A percentile compares a stretch with the other conserved stretches of the same genome.
Evolutionary conservation across 2,113 vertebrate species (phyloP).

Genomic region (Pyrgilauda ruficollis): DNA sequence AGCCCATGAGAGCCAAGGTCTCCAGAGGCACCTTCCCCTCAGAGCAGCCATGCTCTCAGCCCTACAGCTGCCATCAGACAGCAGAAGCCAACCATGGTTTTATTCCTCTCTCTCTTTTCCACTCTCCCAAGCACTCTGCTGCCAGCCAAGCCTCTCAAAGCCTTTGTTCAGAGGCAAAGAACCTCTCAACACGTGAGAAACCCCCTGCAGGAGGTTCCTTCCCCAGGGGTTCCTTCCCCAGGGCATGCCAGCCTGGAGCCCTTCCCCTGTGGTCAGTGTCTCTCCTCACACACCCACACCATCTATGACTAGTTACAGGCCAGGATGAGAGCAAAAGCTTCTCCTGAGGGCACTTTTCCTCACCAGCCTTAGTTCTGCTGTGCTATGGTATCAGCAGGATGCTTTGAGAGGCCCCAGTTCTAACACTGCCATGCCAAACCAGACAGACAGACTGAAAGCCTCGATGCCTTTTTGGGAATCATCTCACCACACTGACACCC

Average conservation of each 20-base stretch:
- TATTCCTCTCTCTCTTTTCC: background rate
- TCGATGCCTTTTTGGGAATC: background rate
- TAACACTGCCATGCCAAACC: background rate
- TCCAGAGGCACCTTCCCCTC: background rate
- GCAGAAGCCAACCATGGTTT: background rate
- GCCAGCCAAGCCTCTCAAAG: background rate
- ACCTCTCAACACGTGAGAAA: accelerated
- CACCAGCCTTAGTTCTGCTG: background rate
- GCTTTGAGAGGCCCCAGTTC: background rate
- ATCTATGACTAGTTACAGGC: background rate
- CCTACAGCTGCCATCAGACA: background rate
- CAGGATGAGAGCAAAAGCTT: background rate
- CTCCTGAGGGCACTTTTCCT: background rate
- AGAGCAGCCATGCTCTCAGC: background rate
- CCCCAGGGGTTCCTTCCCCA: background rate
- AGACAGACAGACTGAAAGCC: background rate
- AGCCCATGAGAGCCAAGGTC: accelerated
- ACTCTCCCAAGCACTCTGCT: background rate
- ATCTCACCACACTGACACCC: background rate
- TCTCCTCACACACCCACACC: background rate
- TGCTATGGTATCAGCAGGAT: background rate
- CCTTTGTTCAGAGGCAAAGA: background rate
- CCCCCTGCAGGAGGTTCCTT: background rate
- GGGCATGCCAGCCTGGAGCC: background rate
- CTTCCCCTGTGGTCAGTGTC: background rate